A percentile compares a stretch with the other conserved stretches of the same genome.
phyloP scores from a whole-genome alignment of 2,797 vertebrate genomes.

The Cuniculus paca region DNA sequence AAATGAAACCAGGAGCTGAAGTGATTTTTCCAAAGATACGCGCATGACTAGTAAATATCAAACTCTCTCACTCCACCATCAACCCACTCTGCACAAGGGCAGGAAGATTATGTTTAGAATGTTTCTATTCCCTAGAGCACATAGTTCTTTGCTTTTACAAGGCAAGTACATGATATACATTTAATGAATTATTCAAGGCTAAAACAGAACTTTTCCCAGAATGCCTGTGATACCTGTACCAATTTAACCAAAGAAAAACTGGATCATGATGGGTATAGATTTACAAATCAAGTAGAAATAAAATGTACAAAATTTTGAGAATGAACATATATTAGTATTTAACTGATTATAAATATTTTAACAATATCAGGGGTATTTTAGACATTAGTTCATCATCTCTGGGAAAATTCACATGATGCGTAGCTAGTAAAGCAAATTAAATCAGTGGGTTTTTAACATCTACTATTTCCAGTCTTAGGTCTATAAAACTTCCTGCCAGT shows the following conservation, averaged over 20 bases:
- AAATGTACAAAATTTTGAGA: background rate
- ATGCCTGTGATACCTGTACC: background rate
- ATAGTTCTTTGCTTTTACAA: background rate
- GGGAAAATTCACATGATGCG: background rate
- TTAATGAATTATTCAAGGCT: background rate
- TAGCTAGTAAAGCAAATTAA: background rate
- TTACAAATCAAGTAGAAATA: background rate
- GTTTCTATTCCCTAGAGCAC: background rate
- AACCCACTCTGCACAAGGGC: background rate
- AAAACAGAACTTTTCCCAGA: background rate
- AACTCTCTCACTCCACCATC: accelerated
- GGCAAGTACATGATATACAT: background rate
- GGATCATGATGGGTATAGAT: background rate
- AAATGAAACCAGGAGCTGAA: background rate
- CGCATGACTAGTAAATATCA: accelerated
- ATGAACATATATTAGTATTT: background rate
- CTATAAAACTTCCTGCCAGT: background rate
- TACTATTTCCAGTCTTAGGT: background rate
- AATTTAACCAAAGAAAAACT: background rate
- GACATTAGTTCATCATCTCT: background rate
- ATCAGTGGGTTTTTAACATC: background rate
- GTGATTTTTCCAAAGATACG: background rate
- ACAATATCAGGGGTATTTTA: background rate
- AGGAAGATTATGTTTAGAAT: background rate
- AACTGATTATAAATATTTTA: background rate